These are phyloP conservation scores for Porites australiensis DNA, from an alignment of 64 coral and sea anemone species.

Conservation along the genomic window DNA sequence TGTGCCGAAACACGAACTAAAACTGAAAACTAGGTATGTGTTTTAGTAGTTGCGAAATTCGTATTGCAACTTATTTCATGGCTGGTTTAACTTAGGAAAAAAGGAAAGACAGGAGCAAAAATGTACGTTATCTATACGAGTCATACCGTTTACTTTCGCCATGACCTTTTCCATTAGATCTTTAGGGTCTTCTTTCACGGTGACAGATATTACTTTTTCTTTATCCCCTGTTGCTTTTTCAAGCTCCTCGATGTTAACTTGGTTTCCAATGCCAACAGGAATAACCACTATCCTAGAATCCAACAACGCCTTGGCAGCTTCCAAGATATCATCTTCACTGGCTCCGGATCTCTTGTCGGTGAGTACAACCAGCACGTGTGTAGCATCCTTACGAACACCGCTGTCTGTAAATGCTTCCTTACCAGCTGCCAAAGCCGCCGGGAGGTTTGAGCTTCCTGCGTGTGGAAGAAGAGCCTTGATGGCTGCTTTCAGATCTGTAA, in stretches of 20 bases:
- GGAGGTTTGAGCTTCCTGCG: background rate
- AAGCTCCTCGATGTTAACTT: conserved; percentile 36
- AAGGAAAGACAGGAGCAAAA: no score
- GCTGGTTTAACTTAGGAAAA: no score
- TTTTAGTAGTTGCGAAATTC: no score
- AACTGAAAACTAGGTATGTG: no score
- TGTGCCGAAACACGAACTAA: no score
- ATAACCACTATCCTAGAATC: conserved; percentile 72
- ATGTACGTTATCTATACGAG: background rate
- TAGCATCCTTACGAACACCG: conserved; percentile 15
- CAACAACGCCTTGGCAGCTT: conserved; percentile 30
- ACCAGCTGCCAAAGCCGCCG: background rate
- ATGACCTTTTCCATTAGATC: conserved; percentile 49
- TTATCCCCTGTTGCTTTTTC: conserved; percentile 15
- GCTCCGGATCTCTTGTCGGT: conserved; percentile 71
- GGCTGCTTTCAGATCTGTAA: background rate
- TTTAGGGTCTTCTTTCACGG: conserved; percentile 34
- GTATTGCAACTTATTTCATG: no score
- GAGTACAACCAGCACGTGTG: conserved; percentile 69
- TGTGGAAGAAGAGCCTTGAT: background rate
- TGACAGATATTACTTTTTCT: conserved; percentile 41
- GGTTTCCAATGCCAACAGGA: conserved; percentile 76
- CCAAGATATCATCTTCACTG: conserved; percentile 35
- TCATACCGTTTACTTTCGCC: conserved; percentile 28
- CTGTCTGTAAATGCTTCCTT: conserved; percentile 29